phyloP scores from a whole-genome alignment of 2,888 invertebrate species.

The Hemaris fuciformis region DNA sequence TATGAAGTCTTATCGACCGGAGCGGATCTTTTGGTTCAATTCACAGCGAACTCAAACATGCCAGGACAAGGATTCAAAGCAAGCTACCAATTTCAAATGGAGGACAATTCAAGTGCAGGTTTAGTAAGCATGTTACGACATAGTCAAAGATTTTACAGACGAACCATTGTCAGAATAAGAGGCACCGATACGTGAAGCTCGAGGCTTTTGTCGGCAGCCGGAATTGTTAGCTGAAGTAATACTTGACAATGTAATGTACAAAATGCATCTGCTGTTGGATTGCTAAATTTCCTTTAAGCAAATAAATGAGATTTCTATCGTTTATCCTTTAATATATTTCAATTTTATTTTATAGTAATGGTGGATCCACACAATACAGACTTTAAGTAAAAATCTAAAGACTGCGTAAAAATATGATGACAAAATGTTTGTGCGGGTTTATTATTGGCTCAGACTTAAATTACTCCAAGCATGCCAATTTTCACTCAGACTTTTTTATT shows the following conservation, averaged over 20 bases:
- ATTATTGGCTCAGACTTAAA: too few species aligned
- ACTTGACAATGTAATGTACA: too few species aligned
- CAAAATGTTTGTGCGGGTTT: too few species aligned
- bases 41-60: slow-evolving; percentile 89
- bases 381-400: too few species aligned
- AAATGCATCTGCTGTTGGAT: neutral
- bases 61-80: slow-evolving; percentile 91
- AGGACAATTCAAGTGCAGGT: slow-evolving; percentile 74
- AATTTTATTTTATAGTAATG: too few species aligned
- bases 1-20: slow-evolving; percentile 91
- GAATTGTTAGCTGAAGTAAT: neutral
- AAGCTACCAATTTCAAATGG: slow-evolving; percentile 86
- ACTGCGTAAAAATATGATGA: too few species aligned
- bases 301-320: too few species aligned
- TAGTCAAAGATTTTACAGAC: neutral
- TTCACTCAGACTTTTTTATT: too few species aligned
- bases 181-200: neutral
- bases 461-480: too few species aligned
- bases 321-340: too few species aligned
- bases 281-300: too few species aligned
- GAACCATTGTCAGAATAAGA: neutral
- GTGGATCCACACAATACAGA: too few species aligned
- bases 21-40: slow-evolving; percentile 89
- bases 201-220: neutral
- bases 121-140: slow-evolving; percentile 58